These are phyloP conservation scores for Manis crassicaudata DNA, from an alignment of 2,797 vertebrate species.

Conservation along the genomic window DNA sequence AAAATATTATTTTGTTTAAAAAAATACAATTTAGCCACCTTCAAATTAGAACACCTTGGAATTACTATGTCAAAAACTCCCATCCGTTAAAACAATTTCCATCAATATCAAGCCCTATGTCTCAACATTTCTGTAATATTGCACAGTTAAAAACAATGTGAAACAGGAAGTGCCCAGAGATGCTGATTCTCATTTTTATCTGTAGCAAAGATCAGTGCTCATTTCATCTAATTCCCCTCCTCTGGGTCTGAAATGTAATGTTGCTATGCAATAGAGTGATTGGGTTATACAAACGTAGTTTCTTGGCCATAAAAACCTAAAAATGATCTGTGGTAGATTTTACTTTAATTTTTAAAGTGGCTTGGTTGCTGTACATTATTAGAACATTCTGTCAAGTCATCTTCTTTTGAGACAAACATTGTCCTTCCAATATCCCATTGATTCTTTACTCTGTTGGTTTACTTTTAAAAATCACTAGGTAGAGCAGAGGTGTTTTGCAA, in stretches of 20 bases:
- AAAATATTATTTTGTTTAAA: conserved; percentile 43
- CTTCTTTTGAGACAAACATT: conserved; percentile 44
- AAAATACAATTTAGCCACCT: background rate
- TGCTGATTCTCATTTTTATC: conserved; percentile 61
- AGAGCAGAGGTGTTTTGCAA: background rate
- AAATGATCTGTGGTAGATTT: conserved; percentile 58
- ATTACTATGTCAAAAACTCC: conserved; percentile 61
- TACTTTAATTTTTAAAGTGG: conserved; percentile 71
- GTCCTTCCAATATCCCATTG: conserved; percentile 52
- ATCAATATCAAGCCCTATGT: conserved; percentile 54
- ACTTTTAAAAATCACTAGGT: conserved; percentile 34
- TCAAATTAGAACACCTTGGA: conserved; percentile 59
- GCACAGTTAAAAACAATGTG: conserved; percentile 62
- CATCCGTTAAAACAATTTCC: conserved; percentile 38
- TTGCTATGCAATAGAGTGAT: conserved; percentile 25
- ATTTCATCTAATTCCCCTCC: conserved; percentile 64
- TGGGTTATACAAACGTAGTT: conserved; percentile 59
- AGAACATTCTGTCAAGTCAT: conserved; percentile 49
- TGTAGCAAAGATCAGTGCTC: conserved; percentile 57
- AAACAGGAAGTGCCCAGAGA: conserved; percentile 57
- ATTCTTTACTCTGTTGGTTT: conserved; percentile 13
- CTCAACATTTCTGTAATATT: conserved; percentile 56
- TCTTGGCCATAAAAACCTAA: conserved; percentile 52
- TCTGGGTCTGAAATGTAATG: conserved; percentile 34
- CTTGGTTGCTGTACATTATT: conserved; percentile 52